Percentiles rank a stretch among this genome's conserved stretches.
Evolutionary conservation across 2,888 invertebrate genomes (phyloP).

Genomic region (Apamea anceps): DNA sequence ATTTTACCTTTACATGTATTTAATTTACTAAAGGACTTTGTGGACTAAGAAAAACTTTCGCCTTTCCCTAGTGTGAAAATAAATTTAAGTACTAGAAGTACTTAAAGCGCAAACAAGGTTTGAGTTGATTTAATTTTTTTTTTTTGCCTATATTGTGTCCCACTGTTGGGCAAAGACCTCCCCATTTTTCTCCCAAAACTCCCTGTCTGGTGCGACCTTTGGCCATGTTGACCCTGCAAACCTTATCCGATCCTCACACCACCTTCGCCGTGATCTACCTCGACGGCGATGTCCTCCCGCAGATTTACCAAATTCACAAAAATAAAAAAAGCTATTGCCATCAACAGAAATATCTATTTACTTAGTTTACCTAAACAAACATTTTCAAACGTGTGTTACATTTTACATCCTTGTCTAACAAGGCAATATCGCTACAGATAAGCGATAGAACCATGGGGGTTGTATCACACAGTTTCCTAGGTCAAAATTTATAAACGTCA

Average conservation of each 20-base stretch:
- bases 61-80: background rate
- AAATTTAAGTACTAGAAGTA: background rate
- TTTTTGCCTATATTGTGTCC: too few species aligned
- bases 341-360: too few species aligned
- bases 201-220: too few species aligned
- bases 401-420: slow-evolving; percentile 41
- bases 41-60: too few species aligned
- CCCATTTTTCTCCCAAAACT: too few species aligned
- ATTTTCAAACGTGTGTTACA: slow-evolving; percentile 9
- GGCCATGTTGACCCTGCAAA: too few species aligned
- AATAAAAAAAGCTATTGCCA: too few species aligned
- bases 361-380: slow-evolving; percentile 41
- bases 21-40: background rate
- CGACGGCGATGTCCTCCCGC: too few species aligned
- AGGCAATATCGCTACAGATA: slow-evolving; percentile 32
- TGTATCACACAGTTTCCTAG: slow-evolving; percentile 41
- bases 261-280: too few species aligned
- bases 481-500: background rate
- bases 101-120: background rate
- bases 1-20: background rate
- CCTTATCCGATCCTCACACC: too few species aligned
- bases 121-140: background rate
- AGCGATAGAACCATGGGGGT: slow-evolving; percentile 26
- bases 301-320: too few species aligned
- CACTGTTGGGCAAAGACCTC: too few species aligned